Evolutionary conservation across 1,140 invertebrate genomes (phyloP).

Genomic region (Grapholita molesta): DNA sequence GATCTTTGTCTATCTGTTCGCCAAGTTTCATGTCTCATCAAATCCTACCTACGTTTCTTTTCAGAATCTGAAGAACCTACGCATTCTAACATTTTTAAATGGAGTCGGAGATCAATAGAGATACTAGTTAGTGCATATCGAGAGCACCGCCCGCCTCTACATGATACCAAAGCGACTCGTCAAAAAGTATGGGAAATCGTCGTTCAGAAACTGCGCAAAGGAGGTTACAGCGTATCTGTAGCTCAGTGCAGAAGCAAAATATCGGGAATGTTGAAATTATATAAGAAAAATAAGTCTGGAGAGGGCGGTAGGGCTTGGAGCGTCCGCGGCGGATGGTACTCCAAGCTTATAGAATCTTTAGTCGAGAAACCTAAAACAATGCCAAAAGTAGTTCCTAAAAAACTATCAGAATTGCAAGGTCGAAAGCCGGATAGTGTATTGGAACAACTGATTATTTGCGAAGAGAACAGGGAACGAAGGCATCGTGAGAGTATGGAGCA

Average conservation of each 20-base stretch:
- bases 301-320: background rate
- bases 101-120: background rate
- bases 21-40: no score
- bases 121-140: background rate
- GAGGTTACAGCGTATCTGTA: background rate
- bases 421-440: background rate
- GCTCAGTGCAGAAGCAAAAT: background rate
- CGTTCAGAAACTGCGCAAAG: background rate
- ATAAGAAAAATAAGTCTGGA: background rate
- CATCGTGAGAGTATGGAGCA: background rate
- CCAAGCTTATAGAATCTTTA: constrained; percentile 1
- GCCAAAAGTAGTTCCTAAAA: background rate
- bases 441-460: constrained; percentile 1
- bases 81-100: background rate
- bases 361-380: background rate
- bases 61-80: background rate
- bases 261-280: background rate
- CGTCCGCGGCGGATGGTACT: background rate
- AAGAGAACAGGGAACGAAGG: background rate
- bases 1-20: no score
- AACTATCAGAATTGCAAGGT: background rate
- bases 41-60: background rate
- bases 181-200: background rate
- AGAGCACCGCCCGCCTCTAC: background rate
- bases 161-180: background rate